Percentiles rank a stretch among this genome's conserved stretches.
phyloP scores from a whole-genome alignment of 2,888 invertebrate species.

The Napeogenes sylphis region DNA sequence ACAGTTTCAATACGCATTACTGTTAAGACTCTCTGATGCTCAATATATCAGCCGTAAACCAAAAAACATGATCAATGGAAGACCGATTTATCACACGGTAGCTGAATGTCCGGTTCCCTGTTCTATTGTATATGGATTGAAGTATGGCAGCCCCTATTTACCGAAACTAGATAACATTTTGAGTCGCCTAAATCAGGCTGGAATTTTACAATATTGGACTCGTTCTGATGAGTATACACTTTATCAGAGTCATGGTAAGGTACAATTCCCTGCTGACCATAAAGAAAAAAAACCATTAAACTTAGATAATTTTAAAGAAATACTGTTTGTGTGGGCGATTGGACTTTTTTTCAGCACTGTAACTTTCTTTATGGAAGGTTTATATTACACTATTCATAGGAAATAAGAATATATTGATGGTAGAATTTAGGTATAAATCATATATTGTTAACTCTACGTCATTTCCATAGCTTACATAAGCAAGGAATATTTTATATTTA shows the following conservation, averaged over 20 bases:
- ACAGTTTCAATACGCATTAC: constrained; percentile 64
- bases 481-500: too few relatives aligned
- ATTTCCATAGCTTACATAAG: too few relatives aligned
- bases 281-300: constrained; percentile 60
- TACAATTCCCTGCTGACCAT: constrained; percentile 35
- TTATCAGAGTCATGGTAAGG: constrained; percentile 36
- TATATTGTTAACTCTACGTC: neutral
- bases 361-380: constrained; percentile 49
- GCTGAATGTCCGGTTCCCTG: constrained; percentile 75
- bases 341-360: constrained; percentile 49
- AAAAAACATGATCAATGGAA: constrained; percentile 55
- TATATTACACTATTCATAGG: constrained; percentile 32
- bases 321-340: constrained; percentile 54
- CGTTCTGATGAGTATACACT: constrained; percentile 50
- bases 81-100: constrained; percentile 69
- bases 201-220: constrained; percentile 66
- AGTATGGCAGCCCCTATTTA: constrained; percentile 78
- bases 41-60: constrained; percentile 49
- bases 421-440: neutral
- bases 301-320: constrained; percentile 65
- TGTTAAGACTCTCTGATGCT: constrained; percentile 69
- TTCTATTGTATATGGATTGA: constrained; percentile 73
- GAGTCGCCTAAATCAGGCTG: constrained; percentile 67
- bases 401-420: constrained; percentile 1
- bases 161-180: constrained; percentile 66